Base-by-base conservation (phyloP, 2,797 vertebrate genomes). In the Rhinella marina region DNA sequence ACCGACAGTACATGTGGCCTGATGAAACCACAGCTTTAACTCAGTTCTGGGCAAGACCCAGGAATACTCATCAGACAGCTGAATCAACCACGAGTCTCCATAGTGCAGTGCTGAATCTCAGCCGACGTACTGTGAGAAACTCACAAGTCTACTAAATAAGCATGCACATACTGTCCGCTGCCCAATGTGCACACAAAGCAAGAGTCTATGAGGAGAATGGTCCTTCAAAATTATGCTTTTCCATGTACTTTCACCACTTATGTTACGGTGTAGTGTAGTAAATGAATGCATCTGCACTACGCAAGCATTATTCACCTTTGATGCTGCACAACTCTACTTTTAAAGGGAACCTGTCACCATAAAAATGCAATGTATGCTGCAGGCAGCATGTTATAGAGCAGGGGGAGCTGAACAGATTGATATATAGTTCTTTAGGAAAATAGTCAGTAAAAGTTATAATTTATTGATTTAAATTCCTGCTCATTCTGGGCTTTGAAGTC, bases 31-130 rank as follows among this genome's bases (percentile, higher is more conserved):
- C 83, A 85, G 83, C 83, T 77, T 77, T 85, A 52, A 48, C 57
- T 85, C 21, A 7, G 32, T 32, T 32, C 59, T 85, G 83, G 83
- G 57, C 52, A 61, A 85, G 70, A 76, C 72, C 57, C 70, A 59
- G 70, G 73, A 85, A 77, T 54, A 41, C 68, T 84, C 68, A 56
- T 50, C 57, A 48, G 72, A 85, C 83, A 85, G 83, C 83, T 85
- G 83, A 76, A 85, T 85, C 83, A 85, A 77, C 83, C 57, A 62
- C 77, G 57, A 16, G n/a, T 9, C 32, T 62, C 32, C 25, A 5
- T 19, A 64, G 32, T 21, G n/a, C n/a, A 62, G 75, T 7, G 83
- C 50, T 85, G 54, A 77, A 50, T 7, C 13, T 12, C 50, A 61
- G 56, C 70, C 72, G 64, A 27, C 16, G 54, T 9, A 27, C 48